Percentiles rank a stretch among this genome's conserved stretches.
Conservation (phyloP, 2,113 vertebrate genomes). For the Pholis gunnellus region DNA sequence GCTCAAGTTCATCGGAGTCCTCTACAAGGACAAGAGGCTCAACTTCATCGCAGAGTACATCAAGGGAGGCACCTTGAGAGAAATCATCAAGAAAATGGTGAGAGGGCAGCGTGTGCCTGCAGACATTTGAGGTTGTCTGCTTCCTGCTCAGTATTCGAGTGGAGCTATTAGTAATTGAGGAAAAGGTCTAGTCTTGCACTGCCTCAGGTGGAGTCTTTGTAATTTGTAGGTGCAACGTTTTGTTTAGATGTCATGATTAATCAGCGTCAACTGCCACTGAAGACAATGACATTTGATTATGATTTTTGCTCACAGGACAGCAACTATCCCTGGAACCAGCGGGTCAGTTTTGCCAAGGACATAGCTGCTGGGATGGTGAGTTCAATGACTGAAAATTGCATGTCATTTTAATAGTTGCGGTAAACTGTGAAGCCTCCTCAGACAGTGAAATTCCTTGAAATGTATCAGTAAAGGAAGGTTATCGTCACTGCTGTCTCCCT, state of each 20-base stretch:
- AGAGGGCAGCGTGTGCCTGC: background rate
- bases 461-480: background rate
- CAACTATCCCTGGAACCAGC: conserved; percentile 93
- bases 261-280: background rate
- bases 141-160: conserved; percentile 7
- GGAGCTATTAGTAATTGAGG: background rate
- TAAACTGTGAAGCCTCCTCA: background rate
- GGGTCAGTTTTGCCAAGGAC: conserved; percentile 97
- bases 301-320: conserved; percentile 84
- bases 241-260: background rate
- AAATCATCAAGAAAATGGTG: conserved; percentile 97
- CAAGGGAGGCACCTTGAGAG: conserved; percentile 93
- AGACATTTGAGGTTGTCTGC: background rate
- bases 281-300: conserved; percentile 1
- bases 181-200: background rate
- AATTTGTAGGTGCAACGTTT: background rate
- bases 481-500: conserved; percentile 45
- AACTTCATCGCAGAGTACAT: conserved; percentile 99
- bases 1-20: conserved; percentile 96
- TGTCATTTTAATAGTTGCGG: background rate
- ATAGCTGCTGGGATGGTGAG: conserved; percentile 96
- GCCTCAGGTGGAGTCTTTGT: background rate
- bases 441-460: background rate
- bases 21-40: conserved; percentile 98
- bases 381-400: conserved; percentile 14